phyloP scores from a whole-genome alignment of 2,888 invertebrate species.

The Synergus itoensis region DNA sequence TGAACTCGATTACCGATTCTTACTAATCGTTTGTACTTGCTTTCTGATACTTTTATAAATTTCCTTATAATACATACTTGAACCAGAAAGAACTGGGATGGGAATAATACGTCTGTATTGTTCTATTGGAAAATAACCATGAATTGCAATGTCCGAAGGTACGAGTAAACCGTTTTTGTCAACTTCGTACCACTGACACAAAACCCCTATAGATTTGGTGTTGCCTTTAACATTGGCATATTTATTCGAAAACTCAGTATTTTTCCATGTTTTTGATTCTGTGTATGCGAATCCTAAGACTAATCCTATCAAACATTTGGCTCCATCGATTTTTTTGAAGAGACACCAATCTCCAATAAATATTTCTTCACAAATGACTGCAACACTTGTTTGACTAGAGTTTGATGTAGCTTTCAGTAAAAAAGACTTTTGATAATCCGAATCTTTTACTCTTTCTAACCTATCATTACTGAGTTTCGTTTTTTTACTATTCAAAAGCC shows the following conservation, averaged over 20 bases:
- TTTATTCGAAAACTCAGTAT: slow-evolving; percentile 6
- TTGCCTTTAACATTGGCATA: slow-evolving; percentile 42
- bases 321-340: slow-evolving; percentile 38
- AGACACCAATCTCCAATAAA: slow-evolving; percentile 48
- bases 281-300: slow-evolving; percentile 41
- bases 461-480: slow-evolving; percentile 43
- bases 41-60: neutral
- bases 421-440: slow-evolving; percentile 39
- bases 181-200: slow-evolving; percentile 42
- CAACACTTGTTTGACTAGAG: slow-evolving; percentile 13
- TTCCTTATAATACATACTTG: neutral
- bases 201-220: slow-evolving; percentile 42
- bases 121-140: slow-evolving; percentile 36
- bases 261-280: slow-evolving; percentile 44
- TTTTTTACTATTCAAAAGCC: slow-evolving; percentile 23
- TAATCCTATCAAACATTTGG: slow-evolving; percentile 43
- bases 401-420: neutral
- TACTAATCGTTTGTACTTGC: neutral
- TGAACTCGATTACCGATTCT: neutral
- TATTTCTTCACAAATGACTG: slow-evolving; percentile 37
- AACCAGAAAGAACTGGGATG: neutral
- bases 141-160: neutral
- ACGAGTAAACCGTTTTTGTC: neutral
- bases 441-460: slow-evolving; percentile 35
- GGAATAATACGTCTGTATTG: slow-evolving; percentile 41